Evolutionary conservation across 2,888 invertebrate species (phyloP).

Genomic region (Tholera decimalis): DNA sequence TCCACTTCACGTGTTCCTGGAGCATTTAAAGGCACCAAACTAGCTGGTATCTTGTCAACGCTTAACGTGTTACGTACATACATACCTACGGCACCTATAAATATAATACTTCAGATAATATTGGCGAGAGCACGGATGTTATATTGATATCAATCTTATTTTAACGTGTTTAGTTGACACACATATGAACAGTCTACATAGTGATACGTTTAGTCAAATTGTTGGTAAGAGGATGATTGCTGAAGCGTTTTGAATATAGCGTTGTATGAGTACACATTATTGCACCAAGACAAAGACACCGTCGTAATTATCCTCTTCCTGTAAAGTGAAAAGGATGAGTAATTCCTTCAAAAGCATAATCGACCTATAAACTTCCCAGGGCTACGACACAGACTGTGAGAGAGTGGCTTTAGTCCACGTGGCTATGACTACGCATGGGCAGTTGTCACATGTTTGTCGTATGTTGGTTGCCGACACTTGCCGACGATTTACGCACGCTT

Average conservation of each 20-base stretch:
- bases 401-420: neutral
- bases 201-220: neutral
- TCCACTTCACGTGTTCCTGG: slow-evolving; percentile 15
- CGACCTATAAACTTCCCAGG: neutral
- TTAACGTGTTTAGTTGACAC: neutral
- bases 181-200: too few relatives aligned
- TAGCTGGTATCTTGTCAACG: slow-evolving; percentile 17
- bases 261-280: neutral
- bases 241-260: neutral
- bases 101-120: neutral
- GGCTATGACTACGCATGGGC: neutral
- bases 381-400: too few relatives aligned
- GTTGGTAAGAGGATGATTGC: neutral
- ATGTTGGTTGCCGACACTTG: neutral
- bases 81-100: neutral
- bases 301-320: neutral
- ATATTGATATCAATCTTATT: neutral
- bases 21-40: neutral
- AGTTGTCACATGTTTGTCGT: neutral
- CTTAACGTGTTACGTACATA: neutral
- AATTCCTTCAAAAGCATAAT: neutral
- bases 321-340: neutral
- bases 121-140: neutral
- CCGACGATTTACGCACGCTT: neutral
- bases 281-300: too few relatives aligned